Percentiles rank a stretch among this genome's conserved stretches.
Conservation (phyloP, 2,113 vertebrate species). For the Alethe castanea region DNA sequence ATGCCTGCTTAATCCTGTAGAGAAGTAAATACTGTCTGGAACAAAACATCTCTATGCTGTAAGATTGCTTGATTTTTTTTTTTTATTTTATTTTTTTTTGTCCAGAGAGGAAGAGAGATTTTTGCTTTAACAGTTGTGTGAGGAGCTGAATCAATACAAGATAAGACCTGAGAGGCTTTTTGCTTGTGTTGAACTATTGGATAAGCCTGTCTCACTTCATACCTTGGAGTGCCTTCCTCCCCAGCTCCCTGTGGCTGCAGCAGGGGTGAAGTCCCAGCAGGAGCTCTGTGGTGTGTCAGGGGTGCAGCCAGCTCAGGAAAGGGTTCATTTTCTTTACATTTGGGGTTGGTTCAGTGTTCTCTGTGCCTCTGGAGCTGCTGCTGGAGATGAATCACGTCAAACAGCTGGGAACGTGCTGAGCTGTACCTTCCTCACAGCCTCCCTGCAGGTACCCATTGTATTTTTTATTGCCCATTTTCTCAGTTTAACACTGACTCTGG, state of each 20-base stretch:
- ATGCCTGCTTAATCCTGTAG: conserved; percentile 7
- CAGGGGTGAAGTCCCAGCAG: neutral
- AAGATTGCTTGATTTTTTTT: conserved; percentile 15
- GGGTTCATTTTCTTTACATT: neutral
- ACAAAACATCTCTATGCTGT: neutral
- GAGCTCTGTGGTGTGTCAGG: neutral
- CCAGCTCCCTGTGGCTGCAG: neutral
- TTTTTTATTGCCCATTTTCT: neutral
- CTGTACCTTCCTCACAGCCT: neutral
- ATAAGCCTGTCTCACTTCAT: neutral
- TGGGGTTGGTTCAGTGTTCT: neutral
- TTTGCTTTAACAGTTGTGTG: conserved; percentile 2
- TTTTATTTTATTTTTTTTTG: neutral
- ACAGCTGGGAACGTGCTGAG: neutral
- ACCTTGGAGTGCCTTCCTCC: neutral
- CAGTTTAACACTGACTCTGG: rapidly evolving
- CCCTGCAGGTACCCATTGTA: neutral
- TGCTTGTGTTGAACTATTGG: neutral
- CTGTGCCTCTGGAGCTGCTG: neutral
- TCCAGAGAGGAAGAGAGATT: neutral
- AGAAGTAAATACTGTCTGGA: conserved; percentile 8
- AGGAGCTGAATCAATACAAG: conserved; percentile 49
- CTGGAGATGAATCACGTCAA: neutral
- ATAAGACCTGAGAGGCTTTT: conserved; percentile 34
- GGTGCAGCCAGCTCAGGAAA: neutral